phyloP scores from a whole-genome alignment of 2,888 invertebrate species.

The Andricus quercusramuli region DNA sequence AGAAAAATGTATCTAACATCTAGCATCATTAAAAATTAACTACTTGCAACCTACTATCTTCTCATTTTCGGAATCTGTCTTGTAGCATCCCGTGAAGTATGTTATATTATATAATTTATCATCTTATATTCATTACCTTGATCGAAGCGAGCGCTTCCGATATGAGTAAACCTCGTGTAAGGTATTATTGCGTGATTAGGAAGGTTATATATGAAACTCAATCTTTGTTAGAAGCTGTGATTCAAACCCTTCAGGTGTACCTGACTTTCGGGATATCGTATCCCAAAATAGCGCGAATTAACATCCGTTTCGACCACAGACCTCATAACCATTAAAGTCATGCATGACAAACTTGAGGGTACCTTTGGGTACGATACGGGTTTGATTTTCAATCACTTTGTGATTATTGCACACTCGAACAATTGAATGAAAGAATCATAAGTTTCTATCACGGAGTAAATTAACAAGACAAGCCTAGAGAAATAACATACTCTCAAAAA shows the following conservation, averaged over 20 bases:
- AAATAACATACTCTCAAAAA: constrained; percentile 32
- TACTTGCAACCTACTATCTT: too few species aligned
- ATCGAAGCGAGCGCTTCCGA: too few species aligned
- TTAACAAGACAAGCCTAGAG: constrained; percentile 46
- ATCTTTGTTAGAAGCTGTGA: not conserved
- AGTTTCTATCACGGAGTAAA: constrained; percentile 50
- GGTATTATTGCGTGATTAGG: too few species aligned
- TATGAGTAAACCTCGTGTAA: too few species aligned
- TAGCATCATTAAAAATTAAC: not conserved
- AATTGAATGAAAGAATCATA: constrained; percentile 52
- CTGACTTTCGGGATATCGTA: too few species aligned
- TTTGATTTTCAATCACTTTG: constrained; percentile 52
- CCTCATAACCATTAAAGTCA: constrained; percentile 45
- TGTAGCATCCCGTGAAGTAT: too few species aligned
- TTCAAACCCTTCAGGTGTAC: too few species aligned
- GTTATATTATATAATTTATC: not conserved
- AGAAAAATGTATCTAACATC: not conserved
- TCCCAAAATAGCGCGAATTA: too few species aligned
- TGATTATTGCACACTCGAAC: constrained; percentile 46
- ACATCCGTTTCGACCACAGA: constrained; percentile 14
- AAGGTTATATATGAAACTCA: too few species aligned
- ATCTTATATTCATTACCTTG: not conserved
- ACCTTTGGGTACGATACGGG: constrained; percentile 54
- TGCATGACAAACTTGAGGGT: constrained; percentile 53
- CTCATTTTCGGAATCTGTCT: too few species aligned